Evolutionary conservation across 2,888 invertebrate species (phyloP), one percentile per base, ranked within the genome.

Genomic region (Gari tellinella): DNA sequence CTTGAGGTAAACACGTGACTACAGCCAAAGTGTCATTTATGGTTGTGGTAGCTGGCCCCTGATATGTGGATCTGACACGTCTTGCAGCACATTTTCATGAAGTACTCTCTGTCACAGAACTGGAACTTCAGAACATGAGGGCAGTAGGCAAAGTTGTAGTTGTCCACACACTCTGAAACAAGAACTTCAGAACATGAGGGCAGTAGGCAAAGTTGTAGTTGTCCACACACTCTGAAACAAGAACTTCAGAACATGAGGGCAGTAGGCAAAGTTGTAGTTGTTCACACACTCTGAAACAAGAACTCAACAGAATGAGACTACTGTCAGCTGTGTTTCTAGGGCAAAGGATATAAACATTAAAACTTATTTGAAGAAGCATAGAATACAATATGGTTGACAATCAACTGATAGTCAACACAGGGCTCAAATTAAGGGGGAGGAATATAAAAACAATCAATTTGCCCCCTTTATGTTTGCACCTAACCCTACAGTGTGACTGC

Each of bases 151-250:
- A 90, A 89, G 52, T 84, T 84, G 64, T 87, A 86, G 64, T 86
- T 88, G 75, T 91, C 90, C 25, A 82, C 82, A 65, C 88, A 89
- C 26, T 85, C 90, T 90, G 86, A 57, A 86, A 84, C 56, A 52
- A 31, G 68, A 88, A 90, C 64, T 88, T 87, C 41, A 89, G 73
- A 25, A 91, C 90, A 40, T 90, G 80, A 0, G 89, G 90, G 64
- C 91, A 91, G 76, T 90, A 91, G n/a, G 88, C 88, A 17, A 90
- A 89, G 52, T 84, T 84, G 64, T 87, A 86, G 64, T 86, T 88
- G 75, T 91, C 90, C 25, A 82, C 82, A 65, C 88, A 89, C 26
- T 85, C 90, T 90, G 86, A 57, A 86, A 88, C 14, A 83, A 80
- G 68, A 88, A 90, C 64, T 88, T 87, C 41, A 89, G 73, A 25